phyloP scores from a whole-genome alignment of 2,113 vertebrate genomes.

The Phrynosoma blainvillii region DNA sequence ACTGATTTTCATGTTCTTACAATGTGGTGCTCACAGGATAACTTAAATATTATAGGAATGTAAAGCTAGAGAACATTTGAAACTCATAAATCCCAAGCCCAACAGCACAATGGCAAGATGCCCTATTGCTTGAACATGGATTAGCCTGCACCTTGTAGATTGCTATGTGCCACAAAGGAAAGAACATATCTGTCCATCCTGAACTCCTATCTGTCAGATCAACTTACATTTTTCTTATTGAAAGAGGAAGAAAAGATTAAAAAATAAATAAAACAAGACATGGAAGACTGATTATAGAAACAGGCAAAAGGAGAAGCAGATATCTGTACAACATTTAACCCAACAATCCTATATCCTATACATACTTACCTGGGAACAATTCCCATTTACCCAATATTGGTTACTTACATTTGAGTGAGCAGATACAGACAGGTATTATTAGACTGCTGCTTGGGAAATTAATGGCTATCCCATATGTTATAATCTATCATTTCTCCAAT shows the following conservation, averaged over 20 bases:
- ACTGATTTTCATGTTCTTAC: conserved; percentile 16
- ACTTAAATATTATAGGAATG: neutral
- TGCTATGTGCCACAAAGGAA: neutral
- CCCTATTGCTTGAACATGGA: neutral
- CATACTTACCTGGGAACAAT: neutral
- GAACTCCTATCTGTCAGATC: conserved; percentile 15
- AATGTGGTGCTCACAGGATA: neutral
- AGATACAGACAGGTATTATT: neutral
- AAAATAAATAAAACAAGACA: neutral
- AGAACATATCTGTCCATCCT: neutral
- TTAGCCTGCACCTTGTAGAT: neutral
- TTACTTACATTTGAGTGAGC: neutral
- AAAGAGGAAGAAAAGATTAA: neutral
- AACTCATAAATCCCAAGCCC: neutral
- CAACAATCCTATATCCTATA: too few relatives aligned
- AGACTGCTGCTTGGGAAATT: neutral
- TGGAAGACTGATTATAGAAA: neutral
- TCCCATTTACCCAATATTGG: too few relatives aligned
- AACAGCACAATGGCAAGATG: neutral
- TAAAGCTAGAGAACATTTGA: neutral
- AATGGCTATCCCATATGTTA: too few relatives aligned
- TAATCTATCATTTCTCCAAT: neutral
- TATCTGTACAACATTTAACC: too few relatives aligned
- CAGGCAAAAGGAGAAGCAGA: too few relatives aligned
- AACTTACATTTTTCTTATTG: neutral